These are phyloP conservation scores for Apeira syringaria DNA, from an alignment of 2,888 invertebrate genomes.

Conservation along the genomic window DNA sequence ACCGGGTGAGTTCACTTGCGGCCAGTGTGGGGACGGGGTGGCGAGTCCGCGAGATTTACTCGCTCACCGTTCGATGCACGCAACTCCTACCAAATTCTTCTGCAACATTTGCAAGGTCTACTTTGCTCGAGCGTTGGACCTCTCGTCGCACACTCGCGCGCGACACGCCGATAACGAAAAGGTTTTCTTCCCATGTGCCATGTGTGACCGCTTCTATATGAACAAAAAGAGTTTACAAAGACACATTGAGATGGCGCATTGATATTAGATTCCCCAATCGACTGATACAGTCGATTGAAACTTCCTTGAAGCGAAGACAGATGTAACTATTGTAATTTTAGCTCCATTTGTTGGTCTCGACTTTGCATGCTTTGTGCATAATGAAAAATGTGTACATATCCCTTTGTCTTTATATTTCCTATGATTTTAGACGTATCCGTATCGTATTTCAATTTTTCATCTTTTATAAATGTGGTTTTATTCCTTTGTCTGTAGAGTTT, in stretches of 20 bases:
- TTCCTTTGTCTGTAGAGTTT: conserved; percentile 51
- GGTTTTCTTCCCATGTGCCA: conserved; percentile 82
- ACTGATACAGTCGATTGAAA: conserved; percentile 7
- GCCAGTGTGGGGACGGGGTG: conserved; percentile 82
- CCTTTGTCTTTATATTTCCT: not conserved
- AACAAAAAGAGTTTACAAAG: conserved; percentile 80
- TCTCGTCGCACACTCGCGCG: conserved; percentile 75
- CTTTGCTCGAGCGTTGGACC: conserved; percentile 71
- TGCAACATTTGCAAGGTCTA: conserved; percentile 84
- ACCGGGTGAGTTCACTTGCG: conserved; percentile 80
- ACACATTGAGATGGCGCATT: conserved; percentile 82
- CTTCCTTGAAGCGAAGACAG: conserved; percentile 18
- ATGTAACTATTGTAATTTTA: no score
- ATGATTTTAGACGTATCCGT: conserved; percentile 24
- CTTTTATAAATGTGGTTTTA: conserved; percentile 38
- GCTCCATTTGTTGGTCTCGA: conserved; percentile 3
- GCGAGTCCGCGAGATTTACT: conserved; percentile 79
- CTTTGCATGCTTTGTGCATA: conserved; percentile 3
- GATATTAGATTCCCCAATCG: conserved; percentile 39
- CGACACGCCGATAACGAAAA: conserved; percentile 79
- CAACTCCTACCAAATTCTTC: conserved; percentile 75
- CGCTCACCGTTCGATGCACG: conserved; percentile 82
- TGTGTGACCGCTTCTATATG: conserved; percentile 83
- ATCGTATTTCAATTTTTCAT: conserved; percentile 37
- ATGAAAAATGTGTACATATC: conserved; percentile 13